phyloP scores from a whole-genome alignment of 2,888 invertebrate species.

The Caenorhabditis sp. region DNA sequence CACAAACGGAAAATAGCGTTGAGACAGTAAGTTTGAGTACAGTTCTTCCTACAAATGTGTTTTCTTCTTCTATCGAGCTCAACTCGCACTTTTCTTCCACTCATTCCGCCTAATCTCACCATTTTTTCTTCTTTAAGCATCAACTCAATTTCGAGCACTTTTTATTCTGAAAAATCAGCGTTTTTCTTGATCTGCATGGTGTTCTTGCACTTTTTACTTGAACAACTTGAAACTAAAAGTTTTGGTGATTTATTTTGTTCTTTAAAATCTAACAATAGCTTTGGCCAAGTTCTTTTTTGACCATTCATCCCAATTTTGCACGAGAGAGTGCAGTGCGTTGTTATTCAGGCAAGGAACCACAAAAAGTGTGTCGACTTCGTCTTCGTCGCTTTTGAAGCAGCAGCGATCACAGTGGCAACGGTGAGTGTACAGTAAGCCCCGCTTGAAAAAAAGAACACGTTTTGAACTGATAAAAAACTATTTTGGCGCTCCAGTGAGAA shows the following conservation, averaged over 20 bases:
- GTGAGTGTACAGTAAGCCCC: constrained; percentile 56
- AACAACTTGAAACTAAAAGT: neutral
- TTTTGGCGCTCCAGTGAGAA: neutral
- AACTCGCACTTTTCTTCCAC: constrained; percentile 36
- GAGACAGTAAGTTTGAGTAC: constrained; percentile 69
- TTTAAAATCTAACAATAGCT: neutral
- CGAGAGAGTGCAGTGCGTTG: constrained; percentile 58
- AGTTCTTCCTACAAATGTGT: neutral
- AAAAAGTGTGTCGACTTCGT: constrained; percentile 62
- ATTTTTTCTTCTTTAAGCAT: constrained; percentile 14
- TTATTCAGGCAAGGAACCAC: constrained; percentile 68
- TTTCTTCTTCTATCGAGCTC: constrained; percentile 24
- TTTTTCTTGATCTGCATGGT: constrained; percentile 41
- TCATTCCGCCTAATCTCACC: constrained; percentile 29
- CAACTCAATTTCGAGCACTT: constrained; percentile 12
- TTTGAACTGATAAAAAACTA: no score
- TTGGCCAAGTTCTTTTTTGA: neutral
- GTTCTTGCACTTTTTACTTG: constrained; percentile 25
- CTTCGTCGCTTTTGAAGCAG: constrained; percentile 60
- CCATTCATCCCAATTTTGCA: constrained; percentile 3
- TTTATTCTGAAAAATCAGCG: constrained; percentile 2
- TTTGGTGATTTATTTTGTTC: constrained; percentile 7
- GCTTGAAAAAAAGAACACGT: neutral
- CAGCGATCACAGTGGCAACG: constrained; percentile 76
- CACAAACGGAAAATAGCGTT: constrained; percentile 78